Conservation (phyloP, 2,113 vertebrate species). For the Crocuta crocuta region DNA sequence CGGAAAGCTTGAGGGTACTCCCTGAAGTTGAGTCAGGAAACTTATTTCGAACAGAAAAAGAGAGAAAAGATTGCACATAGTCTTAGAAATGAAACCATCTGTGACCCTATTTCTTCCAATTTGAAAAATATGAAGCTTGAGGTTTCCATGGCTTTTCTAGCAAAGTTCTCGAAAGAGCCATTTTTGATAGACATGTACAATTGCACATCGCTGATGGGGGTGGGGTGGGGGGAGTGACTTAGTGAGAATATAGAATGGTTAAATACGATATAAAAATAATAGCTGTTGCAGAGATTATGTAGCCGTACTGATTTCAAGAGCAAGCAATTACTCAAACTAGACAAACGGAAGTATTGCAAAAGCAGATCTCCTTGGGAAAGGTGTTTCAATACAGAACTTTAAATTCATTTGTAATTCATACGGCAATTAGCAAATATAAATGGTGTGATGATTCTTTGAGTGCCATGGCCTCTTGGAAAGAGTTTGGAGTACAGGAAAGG, state of each 20-base stretch:
- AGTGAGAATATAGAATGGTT: constrained; percentile 34
- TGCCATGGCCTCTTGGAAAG: neutral
- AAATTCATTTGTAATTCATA: constrained; percentile 25
- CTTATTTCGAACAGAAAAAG: constrained; percentile 17
- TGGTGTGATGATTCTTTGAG: neutral
- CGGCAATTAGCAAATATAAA: constrained; percentile 12
- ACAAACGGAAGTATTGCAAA: neutral
- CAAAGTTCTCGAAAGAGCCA: neutral
- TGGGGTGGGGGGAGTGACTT: neutral
- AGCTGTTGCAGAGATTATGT: constrained; percentile 42
- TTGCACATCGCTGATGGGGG: neutral
- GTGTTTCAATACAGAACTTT: neutral
- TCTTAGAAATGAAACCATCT: constrained; percentile 14
- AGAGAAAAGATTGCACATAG: neutral
- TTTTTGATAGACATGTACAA: neutral
- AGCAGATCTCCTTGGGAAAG: constrained; percentile 29
- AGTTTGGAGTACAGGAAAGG: neutral
- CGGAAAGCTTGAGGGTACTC: constrained; percentile 30
- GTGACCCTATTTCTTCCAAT: neutral
- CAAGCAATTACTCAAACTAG: constrained; percentile 53
- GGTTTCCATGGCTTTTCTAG: neutral
- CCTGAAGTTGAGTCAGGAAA: constrained; percentile 34
- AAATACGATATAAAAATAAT: constrained; percentile 61
- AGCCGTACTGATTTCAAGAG: constrained; percentile 39
- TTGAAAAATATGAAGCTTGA: neutral